These are phyloP conservation scores for Nemurella pictetii DNA, from an alignment of 2,888 invertebrate species.

Conservation along the genomic window DNA sequence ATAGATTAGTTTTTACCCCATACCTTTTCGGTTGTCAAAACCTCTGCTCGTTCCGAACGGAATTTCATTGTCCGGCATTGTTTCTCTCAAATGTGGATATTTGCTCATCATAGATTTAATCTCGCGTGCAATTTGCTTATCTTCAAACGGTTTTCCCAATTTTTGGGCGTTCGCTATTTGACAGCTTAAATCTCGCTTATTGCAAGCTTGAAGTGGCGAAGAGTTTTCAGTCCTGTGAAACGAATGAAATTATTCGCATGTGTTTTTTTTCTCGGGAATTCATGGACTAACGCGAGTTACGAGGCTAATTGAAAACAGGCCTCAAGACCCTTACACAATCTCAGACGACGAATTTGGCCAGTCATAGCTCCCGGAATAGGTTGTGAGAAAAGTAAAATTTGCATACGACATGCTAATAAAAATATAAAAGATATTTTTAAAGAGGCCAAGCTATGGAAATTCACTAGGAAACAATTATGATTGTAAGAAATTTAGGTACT, in stretches of 20 bases:
- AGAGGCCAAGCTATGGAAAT: no score
- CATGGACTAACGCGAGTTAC: no score
- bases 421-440: no score
- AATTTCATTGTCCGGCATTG: not conserved
- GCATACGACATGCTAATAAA: no score
- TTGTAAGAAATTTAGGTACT: no score
- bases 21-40: not conserved
- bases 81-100: not conserved
- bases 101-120: not conserved
- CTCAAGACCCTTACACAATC: not conserved
- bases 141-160: not conserved
- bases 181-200: not conserved
- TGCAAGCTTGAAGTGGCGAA: not conserved
- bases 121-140: not conserved
- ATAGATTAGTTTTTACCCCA: not conserved
- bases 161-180: not conserved
- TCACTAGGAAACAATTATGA: no score
- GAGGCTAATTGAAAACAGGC: no score
- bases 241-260: no score
- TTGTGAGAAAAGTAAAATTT: not conserved
- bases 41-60: not conserved
- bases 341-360: not conserved
- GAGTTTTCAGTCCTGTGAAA: not conserved
- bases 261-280: no score
- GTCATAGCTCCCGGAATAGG: not conserved